Conservation (phyloP, 2,797 vertebrate species). For the Notamacropus eugenii region DNA sequence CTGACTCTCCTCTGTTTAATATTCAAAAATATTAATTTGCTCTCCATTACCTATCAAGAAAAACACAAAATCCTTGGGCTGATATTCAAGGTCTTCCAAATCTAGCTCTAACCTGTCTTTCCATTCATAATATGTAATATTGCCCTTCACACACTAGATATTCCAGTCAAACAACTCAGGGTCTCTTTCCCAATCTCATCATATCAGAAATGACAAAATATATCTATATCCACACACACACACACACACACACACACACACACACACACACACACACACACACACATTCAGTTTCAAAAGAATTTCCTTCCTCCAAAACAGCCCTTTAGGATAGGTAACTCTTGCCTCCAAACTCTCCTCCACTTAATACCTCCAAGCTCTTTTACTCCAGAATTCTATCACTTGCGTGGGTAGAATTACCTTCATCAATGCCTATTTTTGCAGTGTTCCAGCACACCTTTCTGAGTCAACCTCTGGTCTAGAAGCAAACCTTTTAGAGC, state of each 20-base stretch:
- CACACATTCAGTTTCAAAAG: not conserved
- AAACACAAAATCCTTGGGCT: not conserved
- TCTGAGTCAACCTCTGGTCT: not conserved
- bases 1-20: not conserved
- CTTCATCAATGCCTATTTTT: not conserved
- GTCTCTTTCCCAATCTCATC: not conserved
- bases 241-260: not conserved
- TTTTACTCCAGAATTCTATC: not conserved
- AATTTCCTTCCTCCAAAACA: constrained; percentile 9
- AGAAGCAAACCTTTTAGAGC: not conserved
- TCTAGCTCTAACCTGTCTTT: not conserved
- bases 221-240: not conserved
- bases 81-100: not conserved
- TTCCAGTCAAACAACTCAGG: not conserved
- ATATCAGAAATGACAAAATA: not conserved
- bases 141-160: not conserved
- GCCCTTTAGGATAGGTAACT: not conserved
- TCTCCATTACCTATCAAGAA: not conserved
- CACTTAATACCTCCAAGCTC: not conserved
- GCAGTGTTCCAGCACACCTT: not conserved
- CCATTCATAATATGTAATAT: not conserved
- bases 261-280: not conserved
- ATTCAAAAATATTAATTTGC: not conserved
- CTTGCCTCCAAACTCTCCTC: not conserved
- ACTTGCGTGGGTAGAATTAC: not conserved